phyloP scores from a whole-genome alignment of 2,113 vertebrate species.

The Microcebus griseorufus region DNA sequence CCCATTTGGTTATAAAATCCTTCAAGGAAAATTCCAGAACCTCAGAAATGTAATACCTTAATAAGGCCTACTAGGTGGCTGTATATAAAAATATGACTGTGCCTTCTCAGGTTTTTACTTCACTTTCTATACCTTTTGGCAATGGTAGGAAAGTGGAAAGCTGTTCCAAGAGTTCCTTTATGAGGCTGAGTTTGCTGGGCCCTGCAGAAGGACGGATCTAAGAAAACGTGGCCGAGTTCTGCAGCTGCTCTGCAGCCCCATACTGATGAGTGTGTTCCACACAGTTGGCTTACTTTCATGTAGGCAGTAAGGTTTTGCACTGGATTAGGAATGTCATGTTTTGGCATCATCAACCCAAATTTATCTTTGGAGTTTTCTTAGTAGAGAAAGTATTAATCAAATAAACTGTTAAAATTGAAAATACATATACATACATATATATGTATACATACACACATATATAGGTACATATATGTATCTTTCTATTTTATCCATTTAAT shows the following conservation, averaged over 20 bases:
- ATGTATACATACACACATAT: not conserved
- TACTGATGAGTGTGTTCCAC: not conserved
- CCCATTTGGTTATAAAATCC: not conserved
- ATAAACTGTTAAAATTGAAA: not conserved
- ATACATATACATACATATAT: not conserved
- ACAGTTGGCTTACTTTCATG: not conserved
- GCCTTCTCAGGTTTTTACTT: not conserved
- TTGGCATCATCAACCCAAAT: not conserved
- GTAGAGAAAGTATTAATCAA: not conserved
- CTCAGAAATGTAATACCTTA: not conserved
- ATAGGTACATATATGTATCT: not conserved
- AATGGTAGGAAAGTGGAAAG: not conserved
- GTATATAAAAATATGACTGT: not conserved
- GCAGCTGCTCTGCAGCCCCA: fast-evolving
- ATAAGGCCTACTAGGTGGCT: not conserved
- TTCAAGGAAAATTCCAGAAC: conserved; percentile 45
- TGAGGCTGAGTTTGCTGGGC: not conserved
- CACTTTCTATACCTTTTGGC: not conserved
- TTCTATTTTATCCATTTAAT: not conserved
- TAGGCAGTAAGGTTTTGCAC: not conserved
- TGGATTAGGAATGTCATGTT: not conserved
- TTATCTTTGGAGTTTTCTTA: conserved; percentile 8
- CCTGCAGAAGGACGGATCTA: not conserved
- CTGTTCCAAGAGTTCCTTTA: not conserved
- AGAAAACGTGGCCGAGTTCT: not conserved